Evolutionary conservation across 2,888 invertebrate genomes (phyloP), one percentile per base, ranked within the genome.

Genomic region (Agrotis segetum): DNA sequence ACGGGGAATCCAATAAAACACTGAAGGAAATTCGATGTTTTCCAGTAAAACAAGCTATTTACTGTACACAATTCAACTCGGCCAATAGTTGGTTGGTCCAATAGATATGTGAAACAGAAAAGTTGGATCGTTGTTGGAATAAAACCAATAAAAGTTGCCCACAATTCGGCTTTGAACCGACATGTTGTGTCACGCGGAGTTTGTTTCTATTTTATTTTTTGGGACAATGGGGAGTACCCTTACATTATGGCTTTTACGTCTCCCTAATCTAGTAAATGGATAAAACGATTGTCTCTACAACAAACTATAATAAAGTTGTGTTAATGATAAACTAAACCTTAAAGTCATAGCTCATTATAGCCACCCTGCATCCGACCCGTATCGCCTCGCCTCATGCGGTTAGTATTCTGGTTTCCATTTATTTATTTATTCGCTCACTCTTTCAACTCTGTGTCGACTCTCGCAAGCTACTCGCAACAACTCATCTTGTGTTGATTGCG

Each of bases 101-200:
- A 92, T 91, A 92, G 92, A 93, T 92, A 90, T 91, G 89, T 89
- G 90, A 88, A 92, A 92, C 88, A 91, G 88, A 89, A 93, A 94
- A 94, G 88, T 94, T 92, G 77, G 47, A 40, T 75, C 88, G 88
- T 92, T 90, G 91, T 89, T 86, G 78, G 88, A 89, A 91, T 92
- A 90, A 91, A 93, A 88, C 85, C 91, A 94, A 94, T 95, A 94
- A 93, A 95, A 94, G 88, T 95, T 94, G 76, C 86, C 89, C 91
- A 86, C 90, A 89, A 87, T 90, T 90, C 87, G 88, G 88, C 85
- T 90, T 90, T 88, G 86, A 87, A 89, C 71, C 58, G 90, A 89
- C 93, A 89, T 89, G 85, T 88, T 86, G 85, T 86, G 78, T 82
- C 85, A 83, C 80, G 80, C 74, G 47, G 56, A 83, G 67, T 81